phyloP scores from a whole-genome alignment of 2,113 vertebrate genomes.

The Marcusenius ussheri region DNA sequence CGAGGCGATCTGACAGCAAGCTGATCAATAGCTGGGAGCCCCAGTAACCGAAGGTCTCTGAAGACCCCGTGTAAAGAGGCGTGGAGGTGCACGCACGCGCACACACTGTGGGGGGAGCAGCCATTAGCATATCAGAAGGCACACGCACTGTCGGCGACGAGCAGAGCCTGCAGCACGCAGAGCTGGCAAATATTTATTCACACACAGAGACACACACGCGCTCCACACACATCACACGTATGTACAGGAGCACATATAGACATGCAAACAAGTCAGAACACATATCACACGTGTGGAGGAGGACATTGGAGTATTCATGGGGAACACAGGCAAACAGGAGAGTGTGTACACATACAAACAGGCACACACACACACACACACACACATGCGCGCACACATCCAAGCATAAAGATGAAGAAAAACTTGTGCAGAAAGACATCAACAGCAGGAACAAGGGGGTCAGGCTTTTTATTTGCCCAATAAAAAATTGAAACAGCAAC shows the following conservation, averaged over 20 bases:
- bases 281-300: background rate
- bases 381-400: background rate
- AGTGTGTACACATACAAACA: background rate
- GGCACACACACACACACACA: background rate
- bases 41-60: constrained; percentile 10
- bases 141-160: background rate
- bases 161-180: background rate
- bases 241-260: background rate
- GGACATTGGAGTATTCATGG: background rate
- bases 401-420: background rate
- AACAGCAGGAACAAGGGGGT: background rate
- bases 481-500: background rate
- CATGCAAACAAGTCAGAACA: background rate
- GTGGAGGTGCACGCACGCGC: background rate
- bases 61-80: background rate
- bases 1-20: constrained; percentile 30
- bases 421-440: background rate
- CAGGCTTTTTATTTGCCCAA: background rate
- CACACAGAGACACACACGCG: constrained; percentile 7
- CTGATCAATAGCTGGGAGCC: constrained; percentile 31
- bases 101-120: background rate
- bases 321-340: background rate
- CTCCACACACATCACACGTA: background rate
- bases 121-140: background rate
- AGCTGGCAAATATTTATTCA: background rate